Base-by-base conservation (phyloP, 2,888 invertebrate genomes). In the Drosophila phalerata region DNA sequence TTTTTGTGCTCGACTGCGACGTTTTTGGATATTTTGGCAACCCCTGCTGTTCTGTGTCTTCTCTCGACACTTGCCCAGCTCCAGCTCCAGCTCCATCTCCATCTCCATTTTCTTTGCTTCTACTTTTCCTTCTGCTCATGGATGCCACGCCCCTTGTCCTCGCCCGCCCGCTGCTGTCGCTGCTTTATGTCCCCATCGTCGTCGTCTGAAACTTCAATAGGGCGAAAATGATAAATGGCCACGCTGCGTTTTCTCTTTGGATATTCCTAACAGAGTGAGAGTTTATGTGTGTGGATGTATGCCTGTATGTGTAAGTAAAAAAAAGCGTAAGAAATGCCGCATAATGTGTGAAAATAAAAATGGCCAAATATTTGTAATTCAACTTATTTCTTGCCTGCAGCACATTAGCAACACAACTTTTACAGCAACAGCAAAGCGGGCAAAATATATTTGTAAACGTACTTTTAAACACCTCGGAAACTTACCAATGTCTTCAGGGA, bases 191-290 rank as follows among this genome's bases (percentile, higher is more conserved):
- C 73, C 5, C 15, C 38, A 9, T 28, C 47, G 83, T 15, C 68
- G 60, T 47, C 74, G 83, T 61, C 69, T 72, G 68, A 85, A 85
- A 87, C 88, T 89, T 86, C 89, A 86, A 89, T 86, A 85, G 81
- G 86, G 90, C 77, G 76, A 86, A 86, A 86, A 86, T 86, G 86
- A 86, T 88, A 86, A 86, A 86, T 86, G 81, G 84, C 88, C 76
- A 60, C 69, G 82, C 79, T 79, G 85, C 77, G 85, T 60, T 81
- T 77, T 76, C 74, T 60, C 66, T 77, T 70, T 70, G 60, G 22
- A 62, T 64, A 49, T 57, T 48, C 25, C 56, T 42, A 17, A 43
- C 25, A 30, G 38, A 40, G 40, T 32, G 38, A 47, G 43, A 37
- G 5, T 25, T 15, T 17, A 49, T 42, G 8, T 17, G 52, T 42